phyloP scores from a whole-genome alignment of 2,113 vertebrate genomes.

The Oreochromis spilurus region DNA sequence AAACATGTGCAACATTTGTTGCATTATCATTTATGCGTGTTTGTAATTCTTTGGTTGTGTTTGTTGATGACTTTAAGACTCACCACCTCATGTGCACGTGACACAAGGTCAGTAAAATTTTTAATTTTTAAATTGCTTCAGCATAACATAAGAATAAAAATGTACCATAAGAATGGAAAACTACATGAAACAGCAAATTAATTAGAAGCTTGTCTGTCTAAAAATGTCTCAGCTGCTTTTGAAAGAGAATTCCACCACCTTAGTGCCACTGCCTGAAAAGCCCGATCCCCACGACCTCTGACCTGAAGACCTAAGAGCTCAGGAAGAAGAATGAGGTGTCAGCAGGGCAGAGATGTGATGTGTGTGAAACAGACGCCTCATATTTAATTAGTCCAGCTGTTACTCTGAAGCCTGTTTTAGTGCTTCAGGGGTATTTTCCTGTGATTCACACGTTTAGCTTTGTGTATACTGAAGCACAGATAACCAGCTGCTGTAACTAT shows the following conservation, averaged over 20 bases:
- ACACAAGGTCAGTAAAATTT: neutral
- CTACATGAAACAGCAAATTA: neutral
- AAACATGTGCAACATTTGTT: neutral
- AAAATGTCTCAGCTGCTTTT: neutral
- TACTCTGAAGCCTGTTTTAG: neutral
- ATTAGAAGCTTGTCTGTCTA: neutral
- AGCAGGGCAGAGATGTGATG: neutral
- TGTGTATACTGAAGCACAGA: neutral
- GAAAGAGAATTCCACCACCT: neutral
- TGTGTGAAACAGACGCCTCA: neutral
- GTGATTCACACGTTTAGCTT: neutral
- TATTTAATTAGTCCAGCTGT: neutral
- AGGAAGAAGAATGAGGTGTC: neutral
- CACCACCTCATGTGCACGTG: neutral
- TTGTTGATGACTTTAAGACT: neutral
- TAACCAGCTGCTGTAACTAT: rapidly evolving
- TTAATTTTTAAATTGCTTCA: neutral
- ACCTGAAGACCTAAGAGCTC: neutral
- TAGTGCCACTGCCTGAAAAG: neutral
- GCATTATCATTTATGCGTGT: neutral
- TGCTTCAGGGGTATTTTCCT: rapidly evolving
- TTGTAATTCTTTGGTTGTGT: neutral
- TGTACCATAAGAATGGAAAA: neutral
- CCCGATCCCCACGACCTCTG: neutral
- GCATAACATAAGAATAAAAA: neutral